Base-by-base conservation (phyloP, 2,113 vertebrate genomes). In the Chascanopsetta lugubris region DNA sequence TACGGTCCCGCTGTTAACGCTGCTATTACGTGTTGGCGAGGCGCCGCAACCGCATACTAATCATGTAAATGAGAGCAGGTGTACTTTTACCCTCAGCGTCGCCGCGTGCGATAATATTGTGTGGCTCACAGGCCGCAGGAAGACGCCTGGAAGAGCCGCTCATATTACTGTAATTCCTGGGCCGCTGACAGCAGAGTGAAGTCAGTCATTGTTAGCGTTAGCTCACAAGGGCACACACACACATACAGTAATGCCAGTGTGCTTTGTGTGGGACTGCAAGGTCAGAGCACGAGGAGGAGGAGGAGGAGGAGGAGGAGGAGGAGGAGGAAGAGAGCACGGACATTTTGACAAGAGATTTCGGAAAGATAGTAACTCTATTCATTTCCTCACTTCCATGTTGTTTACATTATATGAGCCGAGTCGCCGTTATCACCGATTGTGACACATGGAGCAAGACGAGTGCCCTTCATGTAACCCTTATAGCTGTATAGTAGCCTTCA, bases 11-110 rank as follows among this genome's bases (percentile, higher is more conserved):
- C n/a, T n/a, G n/a, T n/a, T n/a, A n/a, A n/a, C n/a, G n/a, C n/a
- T n/a, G n/a, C n/a, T n/a, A n/a, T n/a, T n/a, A n/a, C n/a, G n/a
- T n/a, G n/a, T n/a, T 36, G 34, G 5, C 38, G 18, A 75, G 34
- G 24, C 20, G 29, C 30, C 46, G 17, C 6, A 0, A 6, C 20
- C 34, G 46, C 11, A 65, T 42, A 60, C 11, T n/a, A 71, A 71
- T 79, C 74, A 77, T 80, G 59, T 30, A 71, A 69, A 71, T 61
- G 34, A 61, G 22, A 21, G 8, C 62, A 34, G 12, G 45, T 1
- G 0, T 49, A 29, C n/a, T 12, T 17, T 51, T 62, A 50, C 11
- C 3, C 42, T 8, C n/a, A 20, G 20, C 20, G 6, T 43, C n/a
- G 2, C 4, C 2, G 6, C 53, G 30, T 67, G 47, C 25, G 49